phyloP scores from a whole-genome alignment of 2,888 invertebrate genomes.

The Gibbula magus region DNA sequence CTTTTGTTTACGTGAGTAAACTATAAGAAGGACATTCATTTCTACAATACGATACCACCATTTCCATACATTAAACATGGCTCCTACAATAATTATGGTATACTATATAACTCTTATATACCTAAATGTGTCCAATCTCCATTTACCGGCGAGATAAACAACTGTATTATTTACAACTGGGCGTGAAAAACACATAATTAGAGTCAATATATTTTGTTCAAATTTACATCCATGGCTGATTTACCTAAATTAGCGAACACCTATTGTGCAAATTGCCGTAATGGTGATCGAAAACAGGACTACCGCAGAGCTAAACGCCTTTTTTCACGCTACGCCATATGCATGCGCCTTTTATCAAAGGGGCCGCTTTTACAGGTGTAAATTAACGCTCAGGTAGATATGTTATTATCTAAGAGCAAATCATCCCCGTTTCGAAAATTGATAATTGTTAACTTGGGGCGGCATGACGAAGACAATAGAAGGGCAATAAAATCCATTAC shows the following conservation, averaged over 20 bases:
- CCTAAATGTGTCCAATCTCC: no score
- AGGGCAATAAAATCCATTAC: not conserved
- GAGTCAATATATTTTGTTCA: no score
- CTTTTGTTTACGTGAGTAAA: no score
- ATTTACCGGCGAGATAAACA: not conserved
- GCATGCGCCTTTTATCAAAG: not conserved
- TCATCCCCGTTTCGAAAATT: not conserved
- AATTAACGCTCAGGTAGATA: not conserved
- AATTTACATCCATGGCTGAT: no score
- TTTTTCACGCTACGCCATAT: not conserved
- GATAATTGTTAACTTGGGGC: not conserved
- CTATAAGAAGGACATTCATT: no score
- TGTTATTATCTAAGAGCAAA: not conserved
- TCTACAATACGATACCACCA: no score
- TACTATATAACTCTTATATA: no score
- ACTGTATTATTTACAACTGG: no score
- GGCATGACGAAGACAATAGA: not conserved
- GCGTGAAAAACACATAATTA: no score
- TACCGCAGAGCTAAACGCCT: not conserved
- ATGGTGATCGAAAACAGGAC: slow-evolving; percentile 8
- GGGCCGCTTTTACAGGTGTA: not conserved
- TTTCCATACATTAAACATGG: no score
- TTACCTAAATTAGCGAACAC: no score
- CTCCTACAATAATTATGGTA: no score
- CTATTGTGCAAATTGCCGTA: not conserved